Percentiles rank a stretch among this genome's conserved stretches.
These are phyloP conservation scores for Boloria euphrosyne DNA, from an alignment of 2,888 invertebrate species.

Conservation along the genomic window DNA sequence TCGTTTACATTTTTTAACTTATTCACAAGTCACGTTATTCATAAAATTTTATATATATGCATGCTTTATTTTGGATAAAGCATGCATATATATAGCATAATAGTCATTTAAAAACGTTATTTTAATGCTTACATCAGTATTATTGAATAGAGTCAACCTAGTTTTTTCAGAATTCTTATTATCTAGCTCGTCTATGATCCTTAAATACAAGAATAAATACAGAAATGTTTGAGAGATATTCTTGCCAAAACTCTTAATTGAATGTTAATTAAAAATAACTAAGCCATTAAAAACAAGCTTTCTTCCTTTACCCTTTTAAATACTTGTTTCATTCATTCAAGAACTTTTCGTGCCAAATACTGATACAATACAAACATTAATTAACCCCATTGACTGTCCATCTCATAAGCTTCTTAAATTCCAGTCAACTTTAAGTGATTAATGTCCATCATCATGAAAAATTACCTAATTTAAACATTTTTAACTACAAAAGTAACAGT, in stretches of 20 bases:
- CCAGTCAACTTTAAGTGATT: conserved; percentile 22
- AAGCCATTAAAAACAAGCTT: not conserved
- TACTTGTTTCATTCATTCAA: conserved; percentile 3
- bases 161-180: too few relatives aligned
- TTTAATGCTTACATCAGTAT: too few relatives aligned
- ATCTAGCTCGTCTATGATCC: too few relatives aligned
- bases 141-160: too few relatives aligned
- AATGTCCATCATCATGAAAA: conserved; percentile 7
- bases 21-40: too few relatives aligned
- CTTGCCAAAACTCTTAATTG: not conserved
- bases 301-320: not conserved
- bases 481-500: conserved; percentile 26
- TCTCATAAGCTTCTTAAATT: not conserved
- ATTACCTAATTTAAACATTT: conserved; percentile 16
- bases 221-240: not conserved
- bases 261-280: conserved; percentile 4
- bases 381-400: conserved; percentile 5
- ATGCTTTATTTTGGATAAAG: too few relatives aligned
- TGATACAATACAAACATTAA: not conserved
- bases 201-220: too few relatives aligned
- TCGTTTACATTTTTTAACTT: conserved; percentile 9
- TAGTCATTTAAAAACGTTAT: too few relatives aligned
- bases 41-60: too few relatives aligned
- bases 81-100: too few relatives aligned
- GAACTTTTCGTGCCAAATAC: conserved; percentile 1